Percentiles rank a stretch among this genome's conserved stretches.
Conservation (phyloP, 92 coral and sea anemone genomes). For the Phenganax stokvisi region DNA sequence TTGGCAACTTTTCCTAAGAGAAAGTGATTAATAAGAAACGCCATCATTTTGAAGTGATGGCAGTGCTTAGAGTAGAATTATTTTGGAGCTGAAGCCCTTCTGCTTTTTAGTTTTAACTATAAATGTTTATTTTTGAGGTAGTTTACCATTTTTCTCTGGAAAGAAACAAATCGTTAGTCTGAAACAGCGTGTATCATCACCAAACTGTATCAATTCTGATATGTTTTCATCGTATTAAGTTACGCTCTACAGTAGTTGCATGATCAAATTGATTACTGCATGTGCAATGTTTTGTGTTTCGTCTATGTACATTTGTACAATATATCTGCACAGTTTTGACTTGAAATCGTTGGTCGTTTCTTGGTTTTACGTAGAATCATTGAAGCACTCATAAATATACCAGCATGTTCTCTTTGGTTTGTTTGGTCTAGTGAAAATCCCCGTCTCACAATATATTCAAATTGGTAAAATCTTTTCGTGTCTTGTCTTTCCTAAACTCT, state of each 20-base stretch:
- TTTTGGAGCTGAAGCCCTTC: too few species aligned
- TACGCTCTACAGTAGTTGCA: not conserved
- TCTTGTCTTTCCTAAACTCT: conserved; percentile 1
- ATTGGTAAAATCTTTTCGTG: not conserved
- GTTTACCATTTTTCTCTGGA: too few species aligned
- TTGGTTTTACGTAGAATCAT: not conserved
- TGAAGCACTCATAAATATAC: not conserved
- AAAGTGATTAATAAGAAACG: not conserved
- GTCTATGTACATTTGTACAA: conserved; percentile 22
- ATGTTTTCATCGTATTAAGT: not conserved
- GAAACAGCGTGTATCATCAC: not conserved
- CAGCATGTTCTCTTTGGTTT: not conserved
- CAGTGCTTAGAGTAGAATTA: too few species aligned
- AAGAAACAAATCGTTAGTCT: too few species aligned
- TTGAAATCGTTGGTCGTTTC: not conserved
- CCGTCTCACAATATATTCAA: not conserved
- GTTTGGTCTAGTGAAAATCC: not conserved
- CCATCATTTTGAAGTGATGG: too few species aligned
- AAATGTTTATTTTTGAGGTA: too few species aligned
- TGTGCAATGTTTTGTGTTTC: not conserved
- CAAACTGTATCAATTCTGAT: not conserved
- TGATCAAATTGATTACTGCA: not conserved
- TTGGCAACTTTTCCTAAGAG: not conserved
- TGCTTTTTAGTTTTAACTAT: too few species aligned
- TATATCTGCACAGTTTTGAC: not conserved